These are phyloP conservation scores for Drosophila yooni DNA, from an alignment of 2,888 invertebrate species.

Conservation along the genomic window DNA sequence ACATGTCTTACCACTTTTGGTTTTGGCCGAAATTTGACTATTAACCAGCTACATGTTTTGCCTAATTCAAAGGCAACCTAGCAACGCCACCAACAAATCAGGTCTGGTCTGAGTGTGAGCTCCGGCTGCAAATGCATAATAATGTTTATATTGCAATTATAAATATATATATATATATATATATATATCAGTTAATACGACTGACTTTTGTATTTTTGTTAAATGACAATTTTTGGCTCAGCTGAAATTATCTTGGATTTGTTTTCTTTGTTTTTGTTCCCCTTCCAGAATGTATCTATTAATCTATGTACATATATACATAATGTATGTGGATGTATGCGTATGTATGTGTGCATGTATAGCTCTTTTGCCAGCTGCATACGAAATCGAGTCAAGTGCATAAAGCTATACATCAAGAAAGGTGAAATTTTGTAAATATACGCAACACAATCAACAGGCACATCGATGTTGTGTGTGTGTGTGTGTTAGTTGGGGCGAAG, in stretches of 20 bases:
- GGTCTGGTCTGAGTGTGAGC: conserved; percentile 1
- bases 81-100: conserved; percentile 10
- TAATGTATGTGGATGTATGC: background rate
- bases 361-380: conserved; percentile 18
- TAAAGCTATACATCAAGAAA: conserved; percentile 30
- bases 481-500: background rate
- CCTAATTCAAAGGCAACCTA: conserved; percentile 43
- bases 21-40: conserved; percentile 25
- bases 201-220: background rate
- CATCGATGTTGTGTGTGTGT: background rate
- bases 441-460: conserved; percentile 3
- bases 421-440: conserved; percentile 39
- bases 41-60: conserved; percentile 56
- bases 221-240: background rate
- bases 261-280: background rate
- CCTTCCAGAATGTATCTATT: background rate
- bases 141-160: background rate
- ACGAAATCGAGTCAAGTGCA: conserved; percentile 36
- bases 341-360: background rate
- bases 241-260: background rate
- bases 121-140: conserved; percentile 8
- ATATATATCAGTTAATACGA: background rate
- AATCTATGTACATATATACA: background rate
- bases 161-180: background rate
- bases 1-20: conserved; percentile 57